Percentiles rank a stretch among this genome's conserved stretches.
Conservation (phyloP, 2,113 vertebrate genomes). For the Panthera leo region DNA sequence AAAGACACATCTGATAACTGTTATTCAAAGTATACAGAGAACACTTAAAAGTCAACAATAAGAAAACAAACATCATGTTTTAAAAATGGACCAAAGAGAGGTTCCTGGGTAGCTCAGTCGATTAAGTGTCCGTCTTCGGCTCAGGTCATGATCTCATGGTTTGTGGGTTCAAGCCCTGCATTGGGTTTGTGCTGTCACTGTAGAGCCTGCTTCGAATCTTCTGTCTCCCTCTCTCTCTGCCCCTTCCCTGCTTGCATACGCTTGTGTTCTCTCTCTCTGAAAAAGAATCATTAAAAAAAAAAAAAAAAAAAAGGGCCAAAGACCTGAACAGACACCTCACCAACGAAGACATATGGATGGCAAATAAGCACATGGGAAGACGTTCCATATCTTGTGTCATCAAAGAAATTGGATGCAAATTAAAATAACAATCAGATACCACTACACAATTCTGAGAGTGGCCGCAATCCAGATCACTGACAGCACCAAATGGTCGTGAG, state of each 20-base stretch:
- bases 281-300: too few species aligned
- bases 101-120: too few species aligned
- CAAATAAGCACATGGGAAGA: not conserved
- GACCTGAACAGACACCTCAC: not conserved
- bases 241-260: too few species aligned
- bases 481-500: not conserved
- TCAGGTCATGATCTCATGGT: too few species aligned
- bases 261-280: too few species aligned
- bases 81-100: not conserved
- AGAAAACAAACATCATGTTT: not conserved
- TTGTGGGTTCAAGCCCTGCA: too few species aligned
- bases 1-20: not conserved
- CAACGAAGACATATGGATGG: not conserved
- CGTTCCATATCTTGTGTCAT: not conserved
- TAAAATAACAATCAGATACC: not conserved
- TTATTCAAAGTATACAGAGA: not conserved
- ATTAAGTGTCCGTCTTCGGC: too few species aligned
- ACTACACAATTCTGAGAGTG: not conserved
- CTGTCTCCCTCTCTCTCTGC: too few species aligned
- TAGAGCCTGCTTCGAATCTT: too few species aligned
- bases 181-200: too few species aligned
- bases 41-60: not conserved
- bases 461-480: not conserved
- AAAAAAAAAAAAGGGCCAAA: not conserved
- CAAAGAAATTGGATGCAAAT: not conserved